Base-by-base conservation (phyloP, 2,797 vertebrate species). In the Alexandromys oeconomus region DNA sequence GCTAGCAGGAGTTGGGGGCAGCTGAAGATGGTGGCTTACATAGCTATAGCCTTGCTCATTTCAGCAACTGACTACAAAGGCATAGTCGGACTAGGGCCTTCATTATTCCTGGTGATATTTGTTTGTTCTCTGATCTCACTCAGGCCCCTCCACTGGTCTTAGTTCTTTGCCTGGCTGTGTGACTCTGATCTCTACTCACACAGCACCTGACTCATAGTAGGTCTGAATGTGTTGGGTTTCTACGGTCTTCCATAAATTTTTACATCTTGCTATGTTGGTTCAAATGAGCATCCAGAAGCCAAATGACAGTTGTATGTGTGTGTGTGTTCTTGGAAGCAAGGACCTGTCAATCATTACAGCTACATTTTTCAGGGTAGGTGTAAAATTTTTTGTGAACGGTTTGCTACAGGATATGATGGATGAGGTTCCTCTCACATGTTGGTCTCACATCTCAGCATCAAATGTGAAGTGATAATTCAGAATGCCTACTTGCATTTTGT, bases 321-420 rank as follows among this genome's bases (percentile, higher is more conserved):
- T 74, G 23, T 74, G 73, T 76, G 73, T 74, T 54, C 13, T 84
- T 87, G 71, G 87, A 57, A 94, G 91, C 29, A 29, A 88, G 92
- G 43, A 27, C 21, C 34, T 71, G 29, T 80, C 74, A 91, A 59
- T 8, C 14, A 80, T 37, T n/a, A 84, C 37, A 89, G 25, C 2
- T 31, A n/a, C 54, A n/a, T 54, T 86, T 78, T 90, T 10, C 31
- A 88, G 74, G 54, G 74, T 85, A 25, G 31, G 23, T 94, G 8
- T 54, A 76, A 82, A 71, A 19, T 29, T 87, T 93, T 93, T 76
- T 93, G 63, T 77, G 31, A 91, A 40, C 71, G 57, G 27, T 21
- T 76, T 29, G 48, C 85, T 71, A 61, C 48, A 77, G 27, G 37
- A 73, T 84, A 89, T 31, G 23, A 7, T 37, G 13, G 88, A 76